phyloP scores from a whole-genome alignment of 2,797 vertebrate genomes.

The Molossus alvarezi region DNA sequence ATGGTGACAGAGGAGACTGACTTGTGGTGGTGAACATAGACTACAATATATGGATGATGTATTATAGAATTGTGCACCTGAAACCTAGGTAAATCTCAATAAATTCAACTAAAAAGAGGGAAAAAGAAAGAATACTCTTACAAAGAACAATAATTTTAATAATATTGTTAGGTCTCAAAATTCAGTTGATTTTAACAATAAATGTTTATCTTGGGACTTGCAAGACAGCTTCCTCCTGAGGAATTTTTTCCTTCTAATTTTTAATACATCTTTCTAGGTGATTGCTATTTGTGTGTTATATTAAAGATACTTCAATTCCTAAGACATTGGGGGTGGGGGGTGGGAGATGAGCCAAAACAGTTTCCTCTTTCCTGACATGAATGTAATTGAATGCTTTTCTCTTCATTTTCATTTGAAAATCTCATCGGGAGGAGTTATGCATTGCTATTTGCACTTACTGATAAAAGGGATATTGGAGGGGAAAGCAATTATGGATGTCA shows the following conservation, averaged over 20 bases:
- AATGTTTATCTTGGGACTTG: not conserved
- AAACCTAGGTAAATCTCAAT: not conserved
- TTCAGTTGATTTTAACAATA: slow-evolving; percentile 33
- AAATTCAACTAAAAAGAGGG: not conserved
- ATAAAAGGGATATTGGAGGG: slow-evolving; percentile 33
- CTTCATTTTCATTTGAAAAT: slow-evolving; percentile 66
- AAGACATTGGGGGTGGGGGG: not conserved
- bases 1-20: not conserved
- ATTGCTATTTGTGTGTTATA: not conserved
- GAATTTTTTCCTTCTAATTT: not conserved
- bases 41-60: not conserved
- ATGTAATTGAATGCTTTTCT: not conserved
- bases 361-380: not conserved
- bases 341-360: not conserved
- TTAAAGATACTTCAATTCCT: slow-evolving; percentile 38
- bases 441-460: slow-evolving; percentile 54
- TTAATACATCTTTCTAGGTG: not conserved
- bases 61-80: not conserved
- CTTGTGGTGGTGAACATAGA: not conserved
- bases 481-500: slow-evolving; percentile 47
- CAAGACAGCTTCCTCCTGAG: not conserved
- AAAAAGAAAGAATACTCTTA: not conserved
- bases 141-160: not conserved
- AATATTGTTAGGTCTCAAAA: not conserved
- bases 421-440: not conserved